phyloP scores from a whole-genome alignment of 2,888 invertebrate species.

The Agonopterix arenella region DNA sequence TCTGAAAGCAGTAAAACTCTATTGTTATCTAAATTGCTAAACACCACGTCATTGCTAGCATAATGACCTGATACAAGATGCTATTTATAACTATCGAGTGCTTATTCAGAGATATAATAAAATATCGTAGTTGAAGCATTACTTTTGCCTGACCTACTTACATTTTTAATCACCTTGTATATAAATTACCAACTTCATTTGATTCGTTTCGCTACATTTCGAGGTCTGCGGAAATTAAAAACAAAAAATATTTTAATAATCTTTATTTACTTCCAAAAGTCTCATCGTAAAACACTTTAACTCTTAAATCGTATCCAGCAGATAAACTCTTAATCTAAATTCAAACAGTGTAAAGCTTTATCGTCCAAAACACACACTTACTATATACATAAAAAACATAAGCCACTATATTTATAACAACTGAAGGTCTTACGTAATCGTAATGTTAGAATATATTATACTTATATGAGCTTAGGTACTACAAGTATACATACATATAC shows the following conservation, averaged over 20 bases:
- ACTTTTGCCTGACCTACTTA: not conserved
- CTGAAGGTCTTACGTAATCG: constrained; percentile 3
- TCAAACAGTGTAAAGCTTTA: too few relatives aligned
- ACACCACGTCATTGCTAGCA: constrained; percentile 24
- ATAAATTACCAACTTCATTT: too few relatives aligned
- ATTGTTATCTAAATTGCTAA: constrained; percentile 37
- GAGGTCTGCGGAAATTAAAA: too few relatives aligned
- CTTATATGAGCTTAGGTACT: not conserved
- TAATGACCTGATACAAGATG: constrained; percentile 31
- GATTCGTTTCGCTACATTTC: too few relatives aligned
- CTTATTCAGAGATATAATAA: too few relatives aligned
- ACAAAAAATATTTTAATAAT: too few relatives aligned
- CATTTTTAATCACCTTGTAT: too few relatives aligned
- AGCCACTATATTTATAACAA: not conserved
- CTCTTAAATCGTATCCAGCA: too few relatives aligned
- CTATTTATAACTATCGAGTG: not conserved
- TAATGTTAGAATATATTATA: not conserved
- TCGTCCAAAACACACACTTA: not conserved
- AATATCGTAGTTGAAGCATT: too few relatives aligned
- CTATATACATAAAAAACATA: not conserved
- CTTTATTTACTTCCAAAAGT: too few relatives aligned
- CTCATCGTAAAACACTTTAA: too few relatives aligned
- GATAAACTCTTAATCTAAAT: too few relatives aligned
- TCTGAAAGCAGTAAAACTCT: constrained; percentile 19
- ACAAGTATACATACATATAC: not conserved